Evolutionary conservation across 1,140 invertebrate genomes (phyloP).

Genomic region (Drosophila orena): DNA sequence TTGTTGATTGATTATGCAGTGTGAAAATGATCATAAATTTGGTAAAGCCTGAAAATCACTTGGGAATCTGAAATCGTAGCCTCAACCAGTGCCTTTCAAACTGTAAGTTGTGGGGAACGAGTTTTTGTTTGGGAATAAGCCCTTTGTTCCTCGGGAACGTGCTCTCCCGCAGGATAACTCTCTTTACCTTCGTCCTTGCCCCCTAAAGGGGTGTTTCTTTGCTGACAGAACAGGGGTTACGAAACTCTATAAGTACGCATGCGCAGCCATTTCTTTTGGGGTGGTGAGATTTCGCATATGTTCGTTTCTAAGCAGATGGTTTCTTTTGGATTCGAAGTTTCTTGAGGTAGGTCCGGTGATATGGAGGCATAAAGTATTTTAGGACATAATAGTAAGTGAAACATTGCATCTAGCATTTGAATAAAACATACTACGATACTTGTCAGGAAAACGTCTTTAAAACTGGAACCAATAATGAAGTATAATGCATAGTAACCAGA

Average conservation of each 20-base stretch:
- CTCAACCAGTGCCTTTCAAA: constrained; percentile 12
- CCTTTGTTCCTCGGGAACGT: constrained; percentile 7
- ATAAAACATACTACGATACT: too few species aligned
- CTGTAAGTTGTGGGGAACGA: constrained; percentile 20
- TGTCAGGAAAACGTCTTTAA: too few species aligned
- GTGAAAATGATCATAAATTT: constrained; percentile 74
- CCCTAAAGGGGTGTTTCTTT: constrained; percentile 20
- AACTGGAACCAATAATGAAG: too few species aligned
- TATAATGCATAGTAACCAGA: too few species aligned
- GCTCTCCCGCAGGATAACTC: constrained; percentile 11
- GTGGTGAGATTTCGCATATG: constrained; percentile 20
- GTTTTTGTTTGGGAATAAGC: constrained; percentile 28
- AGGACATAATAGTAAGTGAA: neutral
- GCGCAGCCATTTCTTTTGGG: constrained; percentile 19
- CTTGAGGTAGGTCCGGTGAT: neutral
- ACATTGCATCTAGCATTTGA: neutral
- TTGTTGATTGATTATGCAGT: constrained; percentile 72
- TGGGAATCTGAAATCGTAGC: constrained; percentile 10
- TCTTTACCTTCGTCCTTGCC: constrained; percentile 2
- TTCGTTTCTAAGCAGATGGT: constrained; percentile 21
- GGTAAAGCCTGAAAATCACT: constrained; percentile 21
- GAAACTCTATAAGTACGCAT: constrained; percentile 15
- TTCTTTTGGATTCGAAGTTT: neutral
- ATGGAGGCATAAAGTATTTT: neutral
- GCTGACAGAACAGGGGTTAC: constrained; percentile 13